Percentiles rank a stretch among this genome's conserved stretches.
phyloP scores from a whole-genome alignment of 2,797 vertebrate species.

The Pristis pectinata region DNA sequence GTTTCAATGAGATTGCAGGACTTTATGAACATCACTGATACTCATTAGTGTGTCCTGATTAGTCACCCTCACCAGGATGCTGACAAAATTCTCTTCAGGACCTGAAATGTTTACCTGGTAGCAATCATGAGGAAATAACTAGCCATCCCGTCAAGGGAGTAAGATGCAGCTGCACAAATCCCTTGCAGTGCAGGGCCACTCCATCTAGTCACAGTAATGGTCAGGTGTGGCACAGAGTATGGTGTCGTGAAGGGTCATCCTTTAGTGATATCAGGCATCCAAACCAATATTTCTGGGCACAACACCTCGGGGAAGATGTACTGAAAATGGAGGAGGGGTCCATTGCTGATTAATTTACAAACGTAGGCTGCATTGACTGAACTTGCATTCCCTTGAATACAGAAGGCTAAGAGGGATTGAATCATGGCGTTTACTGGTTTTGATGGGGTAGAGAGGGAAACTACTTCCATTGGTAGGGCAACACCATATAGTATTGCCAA shows the following conservation, averaged over 20 bases:
- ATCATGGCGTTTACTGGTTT: background rate
- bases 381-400: background rate
- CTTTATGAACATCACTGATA: background rate
- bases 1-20: background rate
- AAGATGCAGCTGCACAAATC: background rate
- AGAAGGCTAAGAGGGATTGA: background rate
- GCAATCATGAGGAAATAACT: background rate
- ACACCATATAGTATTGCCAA: background rate
- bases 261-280: too few species aligned
- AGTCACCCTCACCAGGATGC: background rate
- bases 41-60: background rate
- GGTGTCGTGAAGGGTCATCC: too few species aligned
- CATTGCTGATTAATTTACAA: background rate
- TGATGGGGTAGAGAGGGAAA: background rate
- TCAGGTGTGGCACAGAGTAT: background rate
- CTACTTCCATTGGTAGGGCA: background rate
- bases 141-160: background rate
- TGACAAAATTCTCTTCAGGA: background rate
- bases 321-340: too few species aligned
- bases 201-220: background rate
- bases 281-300: too few species aligned
- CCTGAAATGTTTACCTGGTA: background rate
- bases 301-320: too few species aligned
- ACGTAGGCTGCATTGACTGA: background rate
- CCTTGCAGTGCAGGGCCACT: background rate